Conservation (phyloP, 2,113 vertebrate species). For the Suricata suricatta region DNA sequence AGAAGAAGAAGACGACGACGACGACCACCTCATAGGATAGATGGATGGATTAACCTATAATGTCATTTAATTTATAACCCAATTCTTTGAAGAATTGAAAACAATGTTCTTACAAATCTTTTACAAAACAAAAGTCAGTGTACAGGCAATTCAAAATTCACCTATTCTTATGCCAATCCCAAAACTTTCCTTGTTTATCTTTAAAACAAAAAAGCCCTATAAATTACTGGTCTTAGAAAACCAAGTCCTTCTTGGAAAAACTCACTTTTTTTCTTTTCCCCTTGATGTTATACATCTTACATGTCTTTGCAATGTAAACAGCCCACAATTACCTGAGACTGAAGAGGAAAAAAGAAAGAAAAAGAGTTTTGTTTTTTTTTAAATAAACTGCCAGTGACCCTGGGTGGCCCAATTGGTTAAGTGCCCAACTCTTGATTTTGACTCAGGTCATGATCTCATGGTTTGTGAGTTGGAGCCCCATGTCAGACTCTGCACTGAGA, state of each 20-base stretch:
- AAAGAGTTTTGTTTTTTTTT: not conserved
- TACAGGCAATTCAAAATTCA: not conserved
- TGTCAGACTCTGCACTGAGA: too few species aligned
- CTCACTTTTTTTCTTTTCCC: not conserved
- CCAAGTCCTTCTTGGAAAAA: not conserved
- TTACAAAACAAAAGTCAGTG: not conserved
- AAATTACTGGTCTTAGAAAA: not conserved
- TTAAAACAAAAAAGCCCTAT: not conserved
- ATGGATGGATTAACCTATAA: not conserved
- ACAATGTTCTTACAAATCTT: not conserved
- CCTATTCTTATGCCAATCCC: not conserved
- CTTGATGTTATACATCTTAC: not conserved
- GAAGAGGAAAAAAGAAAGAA: not conserved
- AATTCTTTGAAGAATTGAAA: not conserved
- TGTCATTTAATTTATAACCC: not conserved
- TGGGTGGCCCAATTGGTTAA: not conserved
- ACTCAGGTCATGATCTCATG: not conserved
- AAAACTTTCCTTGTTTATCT: not conserved
- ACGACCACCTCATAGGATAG: not conserved
- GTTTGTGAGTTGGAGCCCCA: not conserved
- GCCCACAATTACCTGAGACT: not conserved
- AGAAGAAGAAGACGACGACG: not conserved
- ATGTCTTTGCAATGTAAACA: not conserved
- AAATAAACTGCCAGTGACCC: not conserved
- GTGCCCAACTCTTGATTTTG: not conserved